Evolutionary conservation across 2,113 vertebrate species (phyloP), one percentile per base, ranked within the genome.

Genomic region (Speoplatyrhinus poulsoni): DNA sequence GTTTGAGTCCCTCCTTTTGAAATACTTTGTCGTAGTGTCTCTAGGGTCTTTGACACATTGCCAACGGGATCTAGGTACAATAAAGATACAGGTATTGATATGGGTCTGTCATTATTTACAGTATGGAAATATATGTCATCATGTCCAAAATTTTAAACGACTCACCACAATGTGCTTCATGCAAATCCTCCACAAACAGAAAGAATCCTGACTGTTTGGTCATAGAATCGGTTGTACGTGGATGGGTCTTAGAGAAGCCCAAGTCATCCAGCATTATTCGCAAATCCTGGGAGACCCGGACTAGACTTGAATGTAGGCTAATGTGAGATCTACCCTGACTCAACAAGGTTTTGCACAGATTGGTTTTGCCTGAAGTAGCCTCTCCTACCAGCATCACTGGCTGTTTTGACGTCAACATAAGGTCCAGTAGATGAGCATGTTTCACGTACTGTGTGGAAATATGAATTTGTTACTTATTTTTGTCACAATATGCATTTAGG

Each of bases 121-220:
- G 26, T 46, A 56, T 57, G 36, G 36, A 41, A 53, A 48, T 61
- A 70, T 33, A 61, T 17, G 36, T 41, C 36, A 41, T 41, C 36
- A 41, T 41, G 36, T 41, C 36, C 36, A 41, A 41, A 6, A 41
- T 58, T 12, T 58, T 36, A 11, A 58, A 32, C 32, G 8, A 76
- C 94, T 93, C 74, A 96, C 95, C 94, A 58, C 85, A 79, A 15
- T 87, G 56, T 1, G 93, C 93, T 73, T 93, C 77, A 58, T 96
- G 94, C 59, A 96, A 69, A 76, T 97, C 95, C 74, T 96, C 94
- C 68, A 96, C 79, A 80, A 90, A 93, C 46, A 96, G 77, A 65
- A 94, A 82, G 32, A 93, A 75, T 17, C 81, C 46, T 4, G 46
- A 73, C 9, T 71, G 67, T 66, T 84, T 89, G 61, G 11, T 46